These are phyloP conservation scores for Sarcophaga caerulescens DNA, from an alignment of 2,888 invertebrate species.

Conservation along the genomic window DNA sequence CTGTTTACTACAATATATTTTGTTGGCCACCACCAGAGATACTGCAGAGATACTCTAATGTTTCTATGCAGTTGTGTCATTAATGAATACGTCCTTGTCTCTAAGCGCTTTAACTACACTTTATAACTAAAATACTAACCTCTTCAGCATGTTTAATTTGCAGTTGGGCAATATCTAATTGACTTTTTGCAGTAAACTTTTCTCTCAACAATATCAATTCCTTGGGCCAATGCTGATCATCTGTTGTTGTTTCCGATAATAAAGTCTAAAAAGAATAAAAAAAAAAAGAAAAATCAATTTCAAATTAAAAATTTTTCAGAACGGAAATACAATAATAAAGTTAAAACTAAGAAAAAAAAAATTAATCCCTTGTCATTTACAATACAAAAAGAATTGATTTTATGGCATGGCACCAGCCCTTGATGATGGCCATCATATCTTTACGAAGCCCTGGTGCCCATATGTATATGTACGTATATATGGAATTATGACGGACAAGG, in stretches of 20 bases:
- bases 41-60: no score
- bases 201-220: slow-evolving; percentile 88
- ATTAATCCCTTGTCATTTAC: slow-evolving; percentile 11
- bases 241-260: slow-evolving; percentile 86
- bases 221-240: slow-evolving; percentile 88
- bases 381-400: slow-evolving; percentile 1
- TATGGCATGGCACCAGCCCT: neutral
- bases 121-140: slow-evolving; percentile 78
- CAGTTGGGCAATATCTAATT: slow-evolving; percentile 83
- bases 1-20: no score
- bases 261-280: slow-evolving; percentile 83
- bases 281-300: slow-evolving; percentile 32
- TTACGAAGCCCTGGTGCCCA: slow-evolving; percentile 38
- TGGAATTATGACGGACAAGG: slow-evolving; percentile 25
- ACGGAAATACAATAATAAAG: slow-evolving; percentile 84
- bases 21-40: no score
- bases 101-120: no score
- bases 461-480: neutral
- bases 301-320: slow-evolving; percentile 23
- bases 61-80: no score
- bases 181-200: slow-evolving; percentile 87
- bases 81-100: no score
- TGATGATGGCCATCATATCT: slow-evolving; percentile 12
- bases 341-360: slow-evolving; percentile 10
- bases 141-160: slow-evolving; percentile 84